phyloP scores from a whole-genome alignment of 1,140 invertebrate species.

The Rhopalosiphum maidis region DNA sequence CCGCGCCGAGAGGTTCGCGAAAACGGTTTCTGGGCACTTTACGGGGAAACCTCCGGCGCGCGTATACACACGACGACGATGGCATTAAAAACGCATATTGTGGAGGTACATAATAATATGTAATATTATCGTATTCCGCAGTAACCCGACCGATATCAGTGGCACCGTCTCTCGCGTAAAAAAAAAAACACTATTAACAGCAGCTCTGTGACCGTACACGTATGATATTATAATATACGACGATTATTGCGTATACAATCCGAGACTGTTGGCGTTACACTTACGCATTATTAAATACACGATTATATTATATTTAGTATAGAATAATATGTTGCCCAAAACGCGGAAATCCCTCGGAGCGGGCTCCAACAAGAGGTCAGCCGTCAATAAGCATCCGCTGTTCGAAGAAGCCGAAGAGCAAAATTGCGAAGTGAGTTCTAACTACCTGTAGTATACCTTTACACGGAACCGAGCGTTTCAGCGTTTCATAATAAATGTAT shows the following conservation, averaged over 20 bases:
- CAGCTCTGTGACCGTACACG: background rate
- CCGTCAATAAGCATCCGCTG: background rate
- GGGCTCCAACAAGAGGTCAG: background rate
- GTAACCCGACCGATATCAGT: background rate
- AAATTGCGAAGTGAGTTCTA: constrained; percentile 24
- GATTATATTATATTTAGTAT: too few species aligned
- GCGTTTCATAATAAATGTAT: background rate
- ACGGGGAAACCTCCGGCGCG: background rate
- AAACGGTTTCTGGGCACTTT: constrained; percentile 4
- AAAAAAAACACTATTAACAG: background rate
- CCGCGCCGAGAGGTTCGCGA: background rate
- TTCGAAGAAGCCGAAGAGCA: constrained; percentile 31
- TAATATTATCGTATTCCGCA: background rate
- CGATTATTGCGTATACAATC: background rate
- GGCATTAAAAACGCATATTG: background rate
- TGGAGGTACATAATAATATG: background rate
- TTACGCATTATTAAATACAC: too few species aligned
- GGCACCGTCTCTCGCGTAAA: background rate
- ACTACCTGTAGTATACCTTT: background rate
- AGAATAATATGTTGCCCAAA: background rate
- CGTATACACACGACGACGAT: background rate
- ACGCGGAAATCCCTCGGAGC: background rate
- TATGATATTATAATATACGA: background rate
- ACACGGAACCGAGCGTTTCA: background rate
- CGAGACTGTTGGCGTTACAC: background rate